phyloP scores from a whole-genome alignment of 2,797 vertebrate genomes.

The Sciaenops ocellatus region DNA sequence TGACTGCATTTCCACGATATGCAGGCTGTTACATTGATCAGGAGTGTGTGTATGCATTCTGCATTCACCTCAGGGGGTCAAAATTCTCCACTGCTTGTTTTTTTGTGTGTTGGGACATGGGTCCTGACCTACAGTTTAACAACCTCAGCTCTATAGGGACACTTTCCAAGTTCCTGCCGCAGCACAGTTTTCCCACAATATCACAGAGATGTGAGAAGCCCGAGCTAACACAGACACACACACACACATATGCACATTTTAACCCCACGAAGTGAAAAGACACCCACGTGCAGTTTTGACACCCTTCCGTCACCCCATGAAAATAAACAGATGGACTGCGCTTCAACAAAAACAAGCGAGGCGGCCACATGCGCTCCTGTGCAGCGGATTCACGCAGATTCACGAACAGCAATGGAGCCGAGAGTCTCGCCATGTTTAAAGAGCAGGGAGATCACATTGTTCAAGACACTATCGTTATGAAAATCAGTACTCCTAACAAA shows the following conservation, averaged over 20 bases:
- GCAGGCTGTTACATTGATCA: not conserved
- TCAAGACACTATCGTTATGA: conserved; percentile 29
- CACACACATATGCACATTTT: conserved; percentile 22
- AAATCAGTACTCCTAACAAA: conserved; percentile 46
- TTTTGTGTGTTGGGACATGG: conserved; percentile 15
- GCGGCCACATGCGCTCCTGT: conserved; percentile 10
- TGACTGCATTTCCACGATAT: too few species aligned
- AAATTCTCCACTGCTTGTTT: conserved; percentile 29
- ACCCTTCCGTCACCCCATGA: conserved; percentile 45
- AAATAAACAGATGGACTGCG: conserved; percentile 40
- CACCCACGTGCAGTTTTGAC: conserved; percentile 60
- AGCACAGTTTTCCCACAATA: conserved; percentile 58
- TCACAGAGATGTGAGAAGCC: conserved; percentile 51
- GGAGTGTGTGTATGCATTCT: not conserved
- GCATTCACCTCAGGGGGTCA: conserved; percentile 22
- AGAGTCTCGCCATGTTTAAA: not conserved
- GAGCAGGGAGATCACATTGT: conserved; percentile 17
- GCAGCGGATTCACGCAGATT: not conserved
- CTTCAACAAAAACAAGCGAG: conserved; percentile 33
- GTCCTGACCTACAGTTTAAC: conserved; percentile 31
- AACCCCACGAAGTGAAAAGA: conserved; percentile 36
- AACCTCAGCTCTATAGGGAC: conserved; percentile 21
- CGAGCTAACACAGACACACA: conserved; percentile 10
- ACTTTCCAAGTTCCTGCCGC: conserved; percentile 27
- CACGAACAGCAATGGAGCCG: not conserved